Conservation (phyloP, 2,113 vertebrate species). For the Sterrhoptilus dennistouni region DNA sequence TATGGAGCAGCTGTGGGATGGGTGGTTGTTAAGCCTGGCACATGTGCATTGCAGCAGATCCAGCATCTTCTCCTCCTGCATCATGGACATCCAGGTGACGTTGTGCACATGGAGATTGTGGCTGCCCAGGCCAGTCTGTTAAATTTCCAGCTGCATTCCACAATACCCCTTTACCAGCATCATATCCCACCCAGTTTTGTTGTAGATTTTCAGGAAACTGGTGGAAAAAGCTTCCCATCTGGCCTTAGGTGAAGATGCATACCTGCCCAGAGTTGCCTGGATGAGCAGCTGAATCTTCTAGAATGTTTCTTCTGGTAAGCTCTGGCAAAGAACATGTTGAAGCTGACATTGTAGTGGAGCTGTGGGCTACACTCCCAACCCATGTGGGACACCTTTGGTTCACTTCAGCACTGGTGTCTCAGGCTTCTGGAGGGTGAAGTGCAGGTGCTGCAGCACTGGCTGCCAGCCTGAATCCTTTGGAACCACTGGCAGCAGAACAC, state of each 20-base stretch:
- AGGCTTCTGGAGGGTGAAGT: neutral
- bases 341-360: neutral
- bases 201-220: neutral
- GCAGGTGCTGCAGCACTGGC: neutral
- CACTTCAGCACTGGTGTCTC: fast-evolving
- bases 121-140: neutral
- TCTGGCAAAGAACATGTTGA: fast-evolving
- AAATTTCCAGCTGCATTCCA: neutral
- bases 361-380: neutral
- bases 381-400: fast-evolving
- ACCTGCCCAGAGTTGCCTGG: too few relatives aligned
- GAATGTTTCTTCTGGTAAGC: neutral
- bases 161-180: neutral
- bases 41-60: neutral
- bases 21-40: fast-evolving
- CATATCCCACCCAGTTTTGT: neutral
- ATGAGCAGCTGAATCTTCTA: neutral
- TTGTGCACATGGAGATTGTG: neutral
- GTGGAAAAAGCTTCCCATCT: neutral
- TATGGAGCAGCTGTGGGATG: fast-evolving
- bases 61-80: neutral
- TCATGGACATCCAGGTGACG: neutral
- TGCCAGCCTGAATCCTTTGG: neutral
- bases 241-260: neutral
- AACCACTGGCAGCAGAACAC: neutral